Evolutionary conservation across 2,888 invertebrate genomes (phyloP).

Genomic region (Agrochola lota): DNA sequence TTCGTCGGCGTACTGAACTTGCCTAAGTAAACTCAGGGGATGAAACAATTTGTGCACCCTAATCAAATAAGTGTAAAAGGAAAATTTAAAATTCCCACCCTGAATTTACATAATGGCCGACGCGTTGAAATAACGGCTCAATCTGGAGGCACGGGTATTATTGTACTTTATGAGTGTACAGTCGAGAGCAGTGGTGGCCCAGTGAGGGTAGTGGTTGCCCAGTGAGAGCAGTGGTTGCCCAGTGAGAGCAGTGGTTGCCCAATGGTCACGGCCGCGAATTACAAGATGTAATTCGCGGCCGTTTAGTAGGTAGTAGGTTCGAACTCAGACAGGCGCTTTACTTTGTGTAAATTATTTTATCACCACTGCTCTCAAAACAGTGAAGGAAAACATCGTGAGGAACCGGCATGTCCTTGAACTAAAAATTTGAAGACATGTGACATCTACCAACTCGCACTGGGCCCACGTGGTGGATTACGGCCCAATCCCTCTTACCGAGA

Average conservation of each 20-base stretch:
- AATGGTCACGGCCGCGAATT: background rate
- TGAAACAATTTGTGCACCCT: slow-evolving; percentile 85
- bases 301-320: background rate
- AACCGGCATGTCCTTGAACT: background rate
- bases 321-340: background rate
- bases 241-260: background rate
- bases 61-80: slow-evolving; percentile 85
- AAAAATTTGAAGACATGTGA: background rate
- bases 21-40: slow-evolving; percentile 78
- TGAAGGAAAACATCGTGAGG: background rate
- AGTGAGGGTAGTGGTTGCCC: background rate
- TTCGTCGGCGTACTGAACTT: slow-evolving; percentile 64
- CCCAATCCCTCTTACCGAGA: background rate
- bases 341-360: no score
- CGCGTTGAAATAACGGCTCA: slow-evolving; percentile 77
- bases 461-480: background rate
- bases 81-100: slow-evolving; percentile 81
- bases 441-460: background rate
- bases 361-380: background rate
- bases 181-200: slow-evolving; percentile 7
- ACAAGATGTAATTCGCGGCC: background rate
- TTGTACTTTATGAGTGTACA: slow-evolving; percentile 69
- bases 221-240: background rate
- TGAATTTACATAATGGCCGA: slow-evolving; percentile 83
- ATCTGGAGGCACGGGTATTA: slow-evolving; percentile 75